Evolutionary conservation across 2,113 vertebrate species (phyloP), one percentile per base, ranked within the genome.

Genomic region (Rattus rattus): DNA sequence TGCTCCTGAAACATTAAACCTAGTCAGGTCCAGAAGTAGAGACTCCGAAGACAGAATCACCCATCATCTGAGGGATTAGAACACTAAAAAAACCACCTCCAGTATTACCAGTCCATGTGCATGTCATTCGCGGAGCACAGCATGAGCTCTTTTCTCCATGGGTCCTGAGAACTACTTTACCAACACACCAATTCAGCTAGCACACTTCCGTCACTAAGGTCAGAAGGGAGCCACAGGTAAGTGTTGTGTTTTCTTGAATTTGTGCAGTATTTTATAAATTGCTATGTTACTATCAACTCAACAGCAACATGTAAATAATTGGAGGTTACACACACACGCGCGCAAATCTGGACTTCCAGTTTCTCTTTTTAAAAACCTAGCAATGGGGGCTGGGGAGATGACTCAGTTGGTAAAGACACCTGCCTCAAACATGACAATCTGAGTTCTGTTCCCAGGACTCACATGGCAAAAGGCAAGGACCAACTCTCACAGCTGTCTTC

Each of bases 91-190:
- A 73, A 88, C n/a, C 7, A 79, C 19, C 65, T 30, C 61, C 49
- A 67, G 5, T 0, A 13, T 22, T 43, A 19, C 61, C 83, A 85
- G 20, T 20, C 10, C 3, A 0, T 1, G 1, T 28, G 17, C 19
- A 12, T 36, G 43, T 7, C 2, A 52, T 26, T 61, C 69, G 33
- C 49, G 22, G 52, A 39, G 49, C 0, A 0, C 20, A 14, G 7
- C 43, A 4, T 14, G 28, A 92, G 20, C 1, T 7, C 79, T n/a
- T 72, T 47, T 36, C n/a, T 4, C 22, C 0, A 4, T 7, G 30
- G 33, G 3, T 13, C 19, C 73, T 36, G n/a, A 0, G 20, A 69
- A 5, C 17, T 0, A 0, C 16, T 19, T 9, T 1, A 63, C 65
- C 5, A n/a, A 33, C 1, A 19, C 6, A 7, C 79, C 26, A 47